phyloP scores from a whole-genome alignment of 1,140 invertebrate genomes.

The Homalodisca vitripennis region DNA sequence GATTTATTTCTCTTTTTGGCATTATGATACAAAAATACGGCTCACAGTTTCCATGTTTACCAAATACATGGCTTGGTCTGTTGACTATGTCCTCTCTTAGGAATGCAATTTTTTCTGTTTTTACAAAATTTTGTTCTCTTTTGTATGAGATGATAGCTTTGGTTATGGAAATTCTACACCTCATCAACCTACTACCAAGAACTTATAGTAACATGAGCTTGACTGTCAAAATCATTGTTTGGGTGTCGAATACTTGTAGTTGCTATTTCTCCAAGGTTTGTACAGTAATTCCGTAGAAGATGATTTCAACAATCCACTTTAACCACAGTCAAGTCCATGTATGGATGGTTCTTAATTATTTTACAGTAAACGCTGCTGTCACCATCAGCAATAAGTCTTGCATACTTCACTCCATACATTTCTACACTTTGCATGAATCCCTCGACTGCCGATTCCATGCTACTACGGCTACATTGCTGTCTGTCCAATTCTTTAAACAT shows the following conservation, averaged over 20 bases:
- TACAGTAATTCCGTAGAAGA: slow-evolving; percentile 34
- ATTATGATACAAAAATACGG: not conserved
- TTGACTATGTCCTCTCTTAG: slow-evolving; percentile 8
- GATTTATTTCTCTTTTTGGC: not conserved
- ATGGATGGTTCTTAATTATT: slow-evolving; percentile 37
- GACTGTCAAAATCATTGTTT: slow-evolving; percentile 18
- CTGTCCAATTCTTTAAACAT: too few relatives aligned
- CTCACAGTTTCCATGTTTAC: slow-evolving; percentile 32
- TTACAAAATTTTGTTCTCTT: not conserved
- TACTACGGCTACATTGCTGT: too few relatives aligned
- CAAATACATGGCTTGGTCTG: slow-evolving; percentile 16
- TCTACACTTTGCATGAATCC: slow-evolving; percentile 45
- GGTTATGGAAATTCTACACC: not conserved
- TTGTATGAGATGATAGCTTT: not conserved
- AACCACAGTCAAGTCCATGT: slow-evolving; percentile 52
- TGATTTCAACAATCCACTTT: slow-evolving; percentile 34
- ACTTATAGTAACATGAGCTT: too few relatives aligned
- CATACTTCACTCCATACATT: slow-evolving; percentile 43
- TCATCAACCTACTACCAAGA: not conserved
- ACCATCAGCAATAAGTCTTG: slow-evolving; percentile 44
- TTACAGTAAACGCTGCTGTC: slow-evolving; percentile 43
- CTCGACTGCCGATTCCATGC: too few relatives aligned
- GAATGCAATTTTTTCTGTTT: not conserved
- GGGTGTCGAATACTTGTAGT: slow-evolving; percentile 29
- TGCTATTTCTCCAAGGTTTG: slow-evolving; percentile 32